phyloP scores from a whole-genome alignment of 1,140 invertebrate genomes.

The Philotrypesis tridentata region DNA sequence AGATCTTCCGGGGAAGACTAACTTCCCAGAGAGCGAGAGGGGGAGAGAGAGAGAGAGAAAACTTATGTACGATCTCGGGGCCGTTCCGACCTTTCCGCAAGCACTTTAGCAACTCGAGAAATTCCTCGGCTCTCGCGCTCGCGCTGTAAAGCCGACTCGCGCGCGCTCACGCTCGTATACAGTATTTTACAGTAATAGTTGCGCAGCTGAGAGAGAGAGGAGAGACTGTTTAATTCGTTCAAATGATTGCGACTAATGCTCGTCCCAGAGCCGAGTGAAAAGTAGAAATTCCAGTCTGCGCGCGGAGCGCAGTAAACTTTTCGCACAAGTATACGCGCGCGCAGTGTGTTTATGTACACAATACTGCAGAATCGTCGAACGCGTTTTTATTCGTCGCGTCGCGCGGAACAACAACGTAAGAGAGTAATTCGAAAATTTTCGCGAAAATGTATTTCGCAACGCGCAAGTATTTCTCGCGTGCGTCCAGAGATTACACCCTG shows the following conservation, averaged over 20 bases:
- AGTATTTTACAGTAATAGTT: background rate
- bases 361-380: too few relatives aligned
- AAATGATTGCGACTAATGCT: background rate
- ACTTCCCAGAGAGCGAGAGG: too few relatives aligned
- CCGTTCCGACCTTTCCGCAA: background rate
- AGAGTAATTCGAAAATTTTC: too few relatives aligned
- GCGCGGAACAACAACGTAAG: too few relatives aligned
- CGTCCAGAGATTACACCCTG: background rate
- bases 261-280: background rate
- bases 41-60: too few relatives aligned
- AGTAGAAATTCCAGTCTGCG: background rate
- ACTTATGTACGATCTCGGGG: background rate
- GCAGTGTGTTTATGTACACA: too few relatives aligned
- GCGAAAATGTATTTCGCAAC: too few relatives aligned
- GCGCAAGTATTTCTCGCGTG: background rate
- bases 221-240: background rate
- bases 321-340: too few relatives aligned
- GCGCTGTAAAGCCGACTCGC: background rate
- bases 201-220: too few relatives aligned
- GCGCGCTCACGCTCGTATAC: background rate
- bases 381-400: too few relatives aligned
- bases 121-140: background rate
- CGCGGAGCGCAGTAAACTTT: too few relatives aligned
- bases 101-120: background rate
- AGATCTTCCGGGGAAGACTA: background rate